These are phyloP conservation scores for Periophthalmodon schlosseri DNA, from an alignment of 2,113 vertebrate species.

Conservation along the genomic window DNA sequence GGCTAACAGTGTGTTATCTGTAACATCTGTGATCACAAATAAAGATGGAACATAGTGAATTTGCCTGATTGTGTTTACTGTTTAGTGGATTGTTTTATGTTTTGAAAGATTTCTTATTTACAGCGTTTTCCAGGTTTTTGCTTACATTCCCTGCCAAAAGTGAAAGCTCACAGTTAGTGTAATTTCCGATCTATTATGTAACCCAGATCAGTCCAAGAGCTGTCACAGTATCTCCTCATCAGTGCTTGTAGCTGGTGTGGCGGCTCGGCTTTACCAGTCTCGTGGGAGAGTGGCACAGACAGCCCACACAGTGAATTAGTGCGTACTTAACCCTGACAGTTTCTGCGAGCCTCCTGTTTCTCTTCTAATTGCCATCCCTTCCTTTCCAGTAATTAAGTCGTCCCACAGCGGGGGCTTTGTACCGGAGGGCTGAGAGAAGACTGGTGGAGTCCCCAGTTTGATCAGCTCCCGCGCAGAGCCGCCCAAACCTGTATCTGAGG, in stretches of 20 bases:
- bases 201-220: conserved; percentile 14
- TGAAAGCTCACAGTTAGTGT: not conserved
- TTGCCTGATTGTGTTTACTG: no score
- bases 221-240: conserved; percentile 28
- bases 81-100: not conserved
- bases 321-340: conserved; percentile 79
- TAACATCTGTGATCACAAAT: no score
- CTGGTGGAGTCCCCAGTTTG: conserved; percentile 54
- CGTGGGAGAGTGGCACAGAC: conserved; percentile 55
- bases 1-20: no score
- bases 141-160: not conserved
- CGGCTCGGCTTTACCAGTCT: conserved; percentile 54
- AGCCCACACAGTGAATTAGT: conserved; percentile 75
- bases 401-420: conserved; percentile 70
- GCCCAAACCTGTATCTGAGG: conserved; percentile 38
- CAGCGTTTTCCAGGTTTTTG: not conserved
- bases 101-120: not conserved
- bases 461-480: conserved; percentile 47
- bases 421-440: conserved; percentile 61
- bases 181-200: conserved; percentile 16
- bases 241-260: conserved; percentile 42
- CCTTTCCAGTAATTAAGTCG: conserved; percentile 74
- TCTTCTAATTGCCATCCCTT: conserved; percentile 76
- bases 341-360: conserved; percentile 74
- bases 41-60: no score